phyloP scores from a whole-genome alignment of 2,113 vertebrate genomes.

The Bos javanicus region DNA sequence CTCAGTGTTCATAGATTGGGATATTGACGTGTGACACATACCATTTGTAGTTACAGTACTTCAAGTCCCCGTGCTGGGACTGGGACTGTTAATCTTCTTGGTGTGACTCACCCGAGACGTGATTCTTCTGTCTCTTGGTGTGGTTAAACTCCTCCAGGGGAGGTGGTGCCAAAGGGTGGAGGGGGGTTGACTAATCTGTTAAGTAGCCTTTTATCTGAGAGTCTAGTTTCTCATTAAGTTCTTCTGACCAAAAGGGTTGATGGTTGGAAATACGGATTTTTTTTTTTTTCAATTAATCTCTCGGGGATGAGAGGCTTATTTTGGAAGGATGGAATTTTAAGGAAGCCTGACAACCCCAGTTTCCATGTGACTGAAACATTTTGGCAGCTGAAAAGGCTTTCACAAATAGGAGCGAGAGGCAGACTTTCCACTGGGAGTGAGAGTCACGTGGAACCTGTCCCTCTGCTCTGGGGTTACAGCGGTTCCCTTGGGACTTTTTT shows the following conservation, averaged over 20 bases:
- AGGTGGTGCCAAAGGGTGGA: constrained; percentile 33
- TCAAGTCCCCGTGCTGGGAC: background rate
- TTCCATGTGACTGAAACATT: constrained; percentile 61
- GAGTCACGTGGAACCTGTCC: background rate
- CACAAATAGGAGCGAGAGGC: constrained; percentile 38
- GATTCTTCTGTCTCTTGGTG: background rate
- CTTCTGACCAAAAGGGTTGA: constrained; percentile 41
- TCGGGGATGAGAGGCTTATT: constrained; percentile 63
- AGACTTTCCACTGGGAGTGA: constrained; percentile 39
- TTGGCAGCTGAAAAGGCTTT: constrained; percentile 57
- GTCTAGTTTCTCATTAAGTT: constrained; percentile 58
- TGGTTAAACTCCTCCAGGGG: constrained; percentile 7
- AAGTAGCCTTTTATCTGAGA: constrained; percentile 57
- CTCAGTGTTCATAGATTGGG: background rate
- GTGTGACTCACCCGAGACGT: constrained; percentile 2
- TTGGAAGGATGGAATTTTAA: constrained; percentile 72
- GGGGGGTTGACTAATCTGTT: constrained; percentile 49
- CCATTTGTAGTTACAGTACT: background rate
- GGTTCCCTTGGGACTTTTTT: background rate
- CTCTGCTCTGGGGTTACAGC: background rate
- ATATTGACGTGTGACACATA: constrained; percentile 1
- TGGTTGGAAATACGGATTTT: constrained; percentile 3
- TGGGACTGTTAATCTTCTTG: background rate
- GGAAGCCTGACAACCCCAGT: constrained; percentile 61
- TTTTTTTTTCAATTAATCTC: constrained; percentile 71